Evolutionary conservation across 1,140 invertebrate species (phyloP), one percentile per base, ranked within the genome.

Genomic region (Drosophila cardini): DNA sequence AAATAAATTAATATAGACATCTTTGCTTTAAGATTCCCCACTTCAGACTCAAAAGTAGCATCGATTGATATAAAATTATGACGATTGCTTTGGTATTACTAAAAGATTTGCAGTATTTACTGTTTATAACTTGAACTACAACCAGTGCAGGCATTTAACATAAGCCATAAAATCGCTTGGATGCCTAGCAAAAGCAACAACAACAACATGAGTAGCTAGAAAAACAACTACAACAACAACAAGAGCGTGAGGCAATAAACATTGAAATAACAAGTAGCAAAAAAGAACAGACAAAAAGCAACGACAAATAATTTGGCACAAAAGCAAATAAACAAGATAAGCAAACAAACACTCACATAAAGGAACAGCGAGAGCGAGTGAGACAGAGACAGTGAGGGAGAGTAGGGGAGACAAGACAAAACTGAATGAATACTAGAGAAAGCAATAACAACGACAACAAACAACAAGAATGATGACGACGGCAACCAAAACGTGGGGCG

Each of bases 301-400:
- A 56, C 71, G 72, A 80, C 78, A 80, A 80, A 80, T 79, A 80
- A 80, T 80, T 80, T 79, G 77, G 71, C 76, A 80, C 76, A 80
- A 79, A 80, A 55, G 72, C 70, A 81, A 78, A 74, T 82, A 80
- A 80, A 80, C 71, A 78, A 70, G 75, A 76, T 63, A 74, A 63
- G 57, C 70, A 70, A 81, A 79, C 70, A 67, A 65, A 64, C 40
- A 77, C 57, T 64, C 58, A 60, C 60, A 56, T 16, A 48, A 30
- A 53, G 5, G 34, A 13, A 30, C 18, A 38, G 45, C 64, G 43
- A 55, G 32, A 43, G 32, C 5, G 21, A 26, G 21, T 26, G 21
- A 26, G 21, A 26, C 21, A 26, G 21, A 26, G 21, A n/a, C n/a
- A 46, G 46, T 3, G 46, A 50, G 18, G 30, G 46, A 57, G 36